Percentiles rank a stretch among this genome's conserved stretches.
Evolutionary conservation across 92 coral and sea anemone genomes (phyloP).

Genomic region (Zoanthus gigantus): DNA sequence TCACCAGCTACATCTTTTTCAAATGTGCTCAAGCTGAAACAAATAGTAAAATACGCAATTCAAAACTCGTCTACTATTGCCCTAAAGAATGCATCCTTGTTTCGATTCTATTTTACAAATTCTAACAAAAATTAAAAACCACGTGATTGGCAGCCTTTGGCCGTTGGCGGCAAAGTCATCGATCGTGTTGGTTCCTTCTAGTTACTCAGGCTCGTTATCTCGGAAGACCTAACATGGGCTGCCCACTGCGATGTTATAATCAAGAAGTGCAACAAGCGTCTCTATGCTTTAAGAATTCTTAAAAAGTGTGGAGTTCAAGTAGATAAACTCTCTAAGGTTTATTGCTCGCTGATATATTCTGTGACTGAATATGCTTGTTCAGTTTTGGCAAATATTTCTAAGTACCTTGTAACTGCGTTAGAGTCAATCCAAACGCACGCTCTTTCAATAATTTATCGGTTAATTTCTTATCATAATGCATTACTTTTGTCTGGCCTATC

Average conservation of each 20-base stretch:
- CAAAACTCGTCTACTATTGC: too few species aligned
- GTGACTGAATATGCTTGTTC: neutral
- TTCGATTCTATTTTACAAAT: too few species aligned
- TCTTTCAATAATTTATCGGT: neutral
- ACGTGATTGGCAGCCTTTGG: too few species aligned
- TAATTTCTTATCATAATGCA: too few species aligned
- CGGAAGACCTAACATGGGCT: neutral
- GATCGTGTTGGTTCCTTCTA: too few species aligned
- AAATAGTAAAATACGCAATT: neutral
- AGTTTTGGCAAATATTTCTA: neutral
- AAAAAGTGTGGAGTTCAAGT: neutral
- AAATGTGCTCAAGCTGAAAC: slow-evolving; percentile 71
- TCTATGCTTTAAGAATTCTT: neutral
- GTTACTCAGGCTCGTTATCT: too few species aligned
- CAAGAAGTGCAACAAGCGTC: neutral
- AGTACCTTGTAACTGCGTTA: neutral
- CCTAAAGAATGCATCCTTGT: too few species aligned
- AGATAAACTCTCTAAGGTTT: neutral
- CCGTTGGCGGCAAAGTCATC: too few species aligned
- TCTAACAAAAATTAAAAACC: too few species aligned
- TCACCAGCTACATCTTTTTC: slow-evolving; percentile 91
- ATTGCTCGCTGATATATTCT: slow-evolving; percentile 3
- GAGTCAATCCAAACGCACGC: slow-evolving; percentile 2
- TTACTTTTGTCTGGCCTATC: too few species aligned
- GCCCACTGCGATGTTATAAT: slow-evolving; percentile 4